A percentile compares a stretch with the other conserved stretches of the same genome.
Conservation (phyloP, 2,888 invertebrate genomes). For the Drosophila kuntzei region DNA sequence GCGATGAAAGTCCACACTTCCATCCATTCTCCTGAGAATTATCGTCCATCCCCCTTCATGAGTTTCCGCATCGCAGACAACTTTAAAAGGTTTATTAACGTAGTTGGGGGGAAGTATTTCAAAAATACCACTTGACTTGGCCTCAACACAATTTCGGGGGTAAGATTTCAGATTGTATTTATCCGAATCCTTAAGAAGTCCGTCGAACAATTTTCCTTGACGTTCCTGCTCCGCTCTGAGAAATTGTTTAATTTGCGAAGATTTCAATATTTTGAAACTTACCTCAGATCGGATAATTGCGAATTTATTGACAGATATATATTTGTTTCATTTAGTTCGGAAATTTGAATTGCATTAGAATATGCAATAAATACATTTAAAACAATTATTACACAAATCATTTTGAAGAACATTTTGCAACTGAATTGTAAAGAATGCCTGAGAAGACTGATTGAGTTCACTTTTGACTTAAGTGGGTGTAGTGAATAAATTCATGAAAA, state of each 20-base stretch:
- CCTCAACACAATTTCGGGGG: conserved; percentile 28
- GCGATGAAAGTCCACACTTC: conserved; percentile 47
- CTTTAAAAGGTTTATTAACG: conserved; percentile 40
- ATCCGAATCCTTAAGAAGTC: background rate
- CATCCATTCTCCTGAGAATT: conserved; percentile 39
- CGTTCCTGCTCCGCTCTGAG: conserved; percentile 2
- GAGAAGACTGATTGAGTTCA: background rate
- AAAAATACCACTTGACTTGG: background rate
- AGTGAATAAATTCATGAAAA: background rate
- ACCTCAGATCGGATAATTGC: background rate
- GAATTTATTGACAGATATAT: background rate
- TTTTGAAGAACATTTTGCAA: conserved; percentile 1
- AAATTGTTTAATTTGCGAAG: background rate
- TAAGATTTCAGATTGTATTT: background rate
- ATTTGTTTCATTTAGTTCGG: conserved; percentile 6
- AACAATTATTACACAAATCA: background rate
- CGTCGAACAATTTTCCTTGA: background rate
- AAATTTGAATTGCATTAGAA: background rate
- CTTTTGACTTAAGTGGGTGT: background rate
- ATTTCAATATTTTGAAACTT: background rate
- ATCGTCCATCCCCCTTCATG: conserved; percentile 42
- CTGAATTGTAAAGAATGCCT: background rate
- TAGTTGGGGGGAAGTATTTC: conserved; percentile 22
- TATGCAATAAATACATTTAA: background rate
- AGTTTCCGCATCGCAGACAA: conserved; percentile 39